Evolutionary conservation across 92 coral and sea anemone genomes (phyloP).

Genomic region (Palythoa caribaeorum): DNA sequence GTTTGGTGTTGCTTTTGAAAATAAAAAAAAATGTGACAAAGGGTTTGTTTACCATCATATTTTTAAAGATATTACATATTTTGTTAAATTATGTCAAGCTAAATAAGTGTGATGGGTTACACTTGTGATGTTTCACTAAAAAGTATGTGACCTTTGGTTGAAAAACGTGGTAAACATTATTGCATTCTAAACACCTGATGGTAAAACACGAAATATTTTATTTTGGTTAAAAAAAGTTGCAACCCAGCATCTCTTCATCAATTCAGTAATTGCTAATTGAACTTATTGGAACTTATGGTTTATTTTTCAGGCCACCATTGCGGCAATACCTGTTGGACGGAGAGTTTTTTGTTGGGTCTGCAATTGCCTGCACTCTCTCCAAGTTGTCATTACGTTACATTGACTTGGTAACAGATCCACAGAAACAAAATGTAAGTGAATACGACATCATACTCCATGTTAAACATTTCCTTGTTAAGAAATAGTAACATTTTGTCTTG

Average conservation of each 20-base stretch:
- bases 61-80: neutral
- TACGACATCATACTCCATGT: neutral
- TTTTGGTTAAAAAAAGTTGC: no score
- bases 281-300: neutral
- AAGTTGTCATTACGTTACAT: conserved; percentile 93
- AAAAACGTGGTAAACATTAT: no score
- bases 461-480: neutral
- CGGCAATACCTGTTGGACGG: conserved; percentile 98
- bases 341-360: conserved; percentile 98
- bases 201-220: no score
- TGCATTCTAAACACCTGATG: no score
- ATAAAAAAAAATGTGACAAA: no score
- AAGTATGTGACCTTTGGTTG: no score
- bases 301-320: conserved; percentile 84
- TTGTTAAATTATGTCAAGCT: neutral
- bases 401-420: conserved; percentile 82
- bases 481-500: no score
- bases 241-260: no score
- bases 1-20: no score
- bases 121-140: no score
- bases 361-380: conserved; percentile 90
- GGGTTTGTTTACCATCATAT: no score
- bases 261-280: no score
- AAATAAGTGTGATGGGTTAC: neutral
- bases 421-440: conserved; percentile 87